phyloP scores from a whole-genome alignment of 2,797 vertebrate species.

The Holocentrus rufus region DNA sequence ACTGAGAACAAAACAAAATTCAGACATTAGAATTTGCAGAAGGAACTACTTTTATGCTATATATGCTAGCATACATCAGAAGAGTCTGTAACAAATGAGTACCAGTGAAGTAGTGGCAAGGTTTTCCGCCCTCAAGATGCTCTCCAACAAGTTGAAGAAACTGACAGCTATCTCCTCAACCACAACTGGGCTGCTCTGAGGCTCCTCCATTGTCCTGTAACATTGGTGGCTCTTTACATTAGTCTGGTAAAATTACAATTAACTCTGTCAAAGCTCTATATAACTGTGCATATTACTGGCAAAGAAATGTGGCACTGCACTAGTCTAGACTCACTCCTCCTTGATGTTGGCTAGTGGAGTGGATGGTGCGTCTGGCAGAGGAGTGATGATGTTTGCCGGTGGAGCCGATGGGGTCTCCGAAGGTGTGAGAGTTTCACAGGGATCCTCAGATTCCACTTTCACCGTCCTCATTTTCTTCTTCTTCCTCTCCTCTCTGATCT shows the following conservation, averaged over 20 bases:
- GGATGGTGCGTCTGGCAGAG: conserved; percentile 83
- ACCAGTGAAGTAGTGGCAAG: conserved; percentile 88
- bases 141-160: conserved; percentile 93
- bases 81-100: conserved; percentile 38
- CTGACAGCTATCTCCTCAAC: conserved; percentile 94
- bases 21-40: background rate
- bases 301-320: background rate
- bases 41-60: background rate
- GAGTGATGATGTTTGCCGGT: conserved; percentile 74
- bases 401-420: conserved; percentile 78
- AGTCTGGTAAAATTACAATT: background rate
- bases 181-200: conserved; percentile 85
- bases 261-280: background rate
- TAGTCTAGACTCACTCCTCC: conserved; percentile 89
- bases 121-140: conserved; percentile 87
- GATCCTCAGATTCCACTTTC: conserved; percentile 91
- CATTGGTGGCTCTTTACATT: background rate
- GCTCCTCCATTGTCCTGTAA: conserved; percentile 90
- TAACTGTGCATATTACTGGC: background rate
- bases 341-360: conserved; percentile 86
- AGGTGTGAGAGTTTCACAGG: conserved; percentile 82
- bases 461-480: conserved; percentile 91
- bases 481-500: conserved; percentile 92
- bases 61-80: background rate
- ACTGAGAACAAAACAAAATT: conserved; percentile 71